Evolutionary conservation across 2,113 vertebrate genomes (phyloP), one percentile per base, ranked within the genome.

Genomic region (Callorhinus ursinus): DNA sequence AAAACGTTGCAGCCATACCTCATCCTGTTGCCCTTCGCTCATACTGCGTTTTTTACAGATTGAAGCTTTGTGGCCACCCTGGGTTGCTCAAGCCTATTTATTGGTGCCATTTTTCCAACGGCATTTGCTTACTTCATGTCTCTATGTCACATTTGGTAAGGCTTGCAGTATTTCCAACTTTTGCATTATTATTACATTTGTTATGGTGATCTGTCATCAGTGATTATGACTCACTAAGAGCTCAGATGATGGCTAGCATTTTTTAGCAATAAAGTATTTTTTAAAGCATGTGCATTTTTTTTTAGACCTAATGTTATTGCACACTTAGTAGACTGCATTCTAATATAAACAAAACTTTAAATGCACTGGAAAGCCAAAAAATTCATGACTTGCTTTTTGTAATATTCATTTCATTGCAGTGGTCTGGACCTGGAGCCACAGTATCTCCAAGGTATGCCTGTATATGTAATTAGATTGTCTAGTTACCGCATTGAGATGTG

Each of bases 401-500:
- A 49, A 9, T 77, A 49, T 31, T 77, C 42, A 77, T 15, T 77
- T 77, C 9, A 28, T 49, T 49, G 74, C 26, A 77, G 42, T 49
- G 15, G 42, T 49, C 26, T 49, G 74, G 26, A 77, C 14, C 26
- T 18, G 3, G 15, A 76, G 3, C 14, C 72, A 28, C 14, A 4
- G 74, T 49, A 18, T 31, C 14, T 49, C 74, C 26, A 10, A 10
- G 15, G 24, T 77, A 49, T 31, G 42, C 74, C 42, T 2, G 4
- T 49, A 5, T 42, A 0, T 63, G 33, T 24, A 28, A 16, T 42
- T 71, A 19, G 53, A 26, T 21, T 28, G 24, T 79, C 81, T 42
- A 4, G 15, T 67, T 61, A 15, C 0, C 7, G 1, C 2, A 0
- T 5, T 53, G 19, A 53, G 74, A 51, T 51, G 42, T 26, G 7